Evolutionary conservation across 2,888 invertebrate genomes (phyloP), one percentile per base, ranked within the genome.

Genomic region (Slavum lentiscoides): DNA sequence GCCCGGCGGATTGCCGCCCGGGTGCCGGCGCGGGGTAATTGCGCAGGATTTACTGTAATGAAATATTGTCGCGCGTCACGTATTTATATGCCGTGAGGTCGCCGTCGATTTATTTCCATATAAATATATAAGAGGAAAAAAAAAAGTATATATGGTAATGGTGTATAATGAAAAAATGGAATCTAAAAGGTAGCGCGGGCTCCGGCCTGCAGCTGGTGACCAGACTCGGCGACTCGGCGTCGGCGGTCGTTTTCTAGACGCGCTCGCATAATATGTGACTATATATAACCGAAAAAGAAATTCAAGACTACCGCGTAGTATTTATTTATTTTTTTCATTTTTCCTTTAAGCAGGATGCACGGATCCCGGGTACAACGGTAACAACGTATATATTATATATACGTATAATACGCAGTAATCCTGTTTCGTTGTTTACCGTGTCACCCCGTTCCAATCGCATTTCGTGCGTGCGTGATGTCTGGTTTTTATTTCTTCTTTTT

Each of bases 341-440:
- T 8, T 5, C 30, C 49, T 39, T 62, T 80, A 80, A 80, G 80
- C 80, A 80, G 80, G 80, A 80, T 80, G 72, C 70, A 72, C 80
- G 80, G 64, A 72, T 72, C 72, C 64, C 66, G 43, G 11, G 13
- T 23, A 37, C 30, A 23, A 30, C 30, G 30, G 30, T 30, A 30
- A 30, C 30, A 30, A 30, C 30, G 30, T 30, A 61, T 23, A 61
- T 23, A 61, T 9, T 59, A 59, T n/a, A n/a, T 59, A 59, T n/a
- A 59, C 6, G 17, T 58, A 4, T 59, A 21, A 21, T 19, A n/a
- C 53, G 19, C 61, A 74, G 62, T 74, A 74, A 74, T 74, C 74
- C 74, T 55, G 74, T 74, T 58, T 74, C 55, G 66, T 66, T 66
- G 74, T 66, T 75, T 74, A 75, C 75, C 75, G 68, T 76, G 68